Percentiles rank a stretch among this genome's conserved stretches.
These are phyloP conservation scores for Pantala flavescens DNA, from an alignment of 1,140 invertebrate species.

Conservation along the genomic window DNA sequence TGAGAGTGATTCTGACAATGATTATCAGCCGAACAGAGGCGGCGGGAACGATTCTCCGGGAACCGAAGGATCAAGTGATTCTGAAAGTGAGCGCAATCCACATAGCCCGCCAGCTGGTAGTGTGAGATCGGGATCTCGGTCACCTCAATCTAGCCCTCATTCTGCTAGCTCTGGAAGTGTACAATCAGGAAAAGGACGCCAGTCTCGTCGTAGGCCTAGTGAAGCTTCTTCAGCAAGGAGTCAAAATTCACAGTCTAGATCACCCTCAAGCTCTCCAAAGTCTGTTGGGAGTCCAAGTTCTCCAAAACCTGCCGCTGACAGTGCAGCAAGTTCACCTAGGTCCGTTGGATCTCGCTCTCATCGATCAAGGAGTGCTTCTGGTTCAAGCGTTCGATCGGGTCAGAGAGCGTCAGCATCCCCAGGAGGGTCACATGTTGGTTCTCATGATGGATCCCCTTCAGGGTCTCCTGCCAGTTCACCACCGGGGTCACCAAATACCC, in stretches of 20 bases:
- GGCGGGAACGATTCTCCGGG: background rate
- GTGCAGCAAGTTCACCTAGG: background rate
- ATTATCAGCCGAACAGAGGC: background rate
- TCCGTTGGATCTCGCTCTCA: background rate
- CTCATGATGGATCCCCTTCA: background rate
- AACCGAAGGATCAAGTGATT: background rate
- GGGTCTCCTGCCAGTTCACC: background rate
- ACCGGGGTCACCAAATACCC: background rate
- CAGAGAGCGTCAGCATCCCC: too few species aligned
- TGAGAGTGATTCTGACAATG: background rate
- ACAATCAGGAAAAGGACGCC: background rate
- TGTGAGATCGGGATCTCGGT: background rate
- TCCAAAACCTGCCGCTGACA: background rate
- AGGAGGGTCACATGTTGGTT: background rate
- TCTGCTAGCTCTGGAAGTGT: background rate
- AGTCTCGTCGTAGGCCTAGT: background rate
- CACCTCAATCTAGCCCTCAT: background rate
- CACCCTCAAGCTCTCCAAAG: background rate
- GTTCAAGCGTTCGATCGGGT: too few species aligned
- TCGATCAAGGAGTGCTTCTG: background rate
- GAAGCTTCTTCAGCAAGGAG: background rate
- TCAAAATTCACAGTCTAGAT: background rate
- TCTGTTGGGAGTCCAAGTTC: background rate
- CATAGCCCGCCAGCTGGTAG: background rate
- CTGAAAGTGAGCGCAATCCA: background rate